A percentile compares a stretch with the other conserved stretches of the same genome.
Evolutionary conservation across 92 coral and sea anemone genomes (phyloP).

Genomic region (Palythoa grandiflora): DNA sequence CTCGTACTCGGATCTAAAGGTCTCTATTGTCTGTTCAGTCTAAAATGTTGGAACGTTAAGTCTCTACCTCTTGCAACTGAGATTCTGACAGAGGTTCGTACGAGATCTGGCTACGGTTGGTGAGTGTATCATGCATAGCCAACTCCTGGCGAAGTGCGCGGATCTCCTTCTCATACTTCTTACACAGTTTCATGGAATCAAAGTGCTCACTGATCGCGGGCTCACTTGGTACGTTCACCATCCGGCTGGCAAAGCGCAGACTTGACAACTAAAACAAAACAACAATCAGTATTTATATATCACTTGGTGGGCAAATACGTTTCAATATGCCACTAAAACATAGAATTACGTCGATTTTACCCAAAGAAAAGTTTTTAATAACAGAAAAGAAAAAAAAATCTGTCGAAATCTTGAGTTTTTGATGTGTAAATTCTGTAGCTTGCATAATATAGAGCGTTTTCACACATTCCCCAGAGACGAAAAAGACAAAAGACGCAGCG

Average conservation of each 20-base stretch:
- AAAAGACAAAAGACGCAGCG: too few species aligned
- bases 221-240: slow-evolving; percentile 93
- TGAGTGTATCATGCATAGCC: slow-evolving; percentile 98
- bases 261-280: slow-evolving; percentile 79
- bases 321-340: too few species aligned
- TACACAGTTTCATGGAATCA: slow-evolving; percentile 84
- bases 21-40: not conserved
- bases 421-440: too few species aligned
- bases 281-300: not conserved
- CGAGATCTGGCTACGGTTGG: slow-evolving; percentile 97
- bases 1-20: too few species aligned
- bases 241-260: slow-evolving; percentile 92
- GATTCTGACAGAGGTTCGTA: slow-evolving; percentile 96
- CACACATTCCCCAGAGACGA: too few species aligned
- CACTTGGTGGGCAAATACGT: not conserved
- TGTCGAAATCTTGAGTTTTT: too few species aligned
- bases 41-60: not conserved
- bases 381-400: too few species aligned
- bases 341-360: too few species aligned
- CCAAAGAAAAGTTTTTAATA: too few species aligned
- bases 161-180: slow-evolving; percentile 92
- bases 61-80: slow-evolving; percentile 76
- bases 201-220: slow-evolving; percentile 89
- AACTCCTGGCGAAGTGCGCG: slow-evolving; percentile 87
- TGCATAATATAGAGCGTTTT: too few species aligned